Evolutionary conservation across 2,113 vertebrate species (phyloP).

Genomic region (Irena cyanogastra): DNA sequence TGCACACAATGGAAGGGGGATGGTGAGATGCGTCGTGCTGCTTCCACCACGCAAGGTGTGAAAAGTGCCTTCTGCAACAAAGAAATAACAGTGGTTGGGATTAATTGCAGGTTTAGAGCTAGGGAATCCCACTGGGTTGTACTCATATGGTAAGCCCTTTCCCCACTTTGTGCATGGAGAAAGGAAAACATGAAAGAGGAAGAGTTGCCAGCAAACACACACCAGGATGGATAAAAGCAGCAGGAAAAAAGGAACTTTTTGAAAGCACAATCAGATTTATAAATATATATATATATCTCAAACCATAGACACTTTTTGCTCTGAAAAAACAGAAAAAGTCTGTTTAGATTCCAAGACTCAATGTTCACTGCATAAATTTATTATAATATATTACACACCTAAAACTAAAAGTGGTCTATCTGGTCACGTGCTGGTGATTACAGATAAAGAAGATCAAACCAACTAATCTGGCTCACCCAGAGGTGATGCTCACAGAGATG

Average conservation of each 20-base stretch:
- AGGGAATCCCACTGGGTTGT: neutral
- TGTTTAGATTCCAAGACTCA: neutral
- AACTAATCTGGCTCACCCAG: neutral
- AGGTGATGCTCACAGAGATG: neutral
- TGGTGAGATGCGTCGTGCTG: neutral
- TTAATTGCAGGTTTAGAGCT: neutral
- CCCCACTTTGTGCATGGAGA: neutral
- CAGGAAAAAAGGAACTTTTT: neutral
- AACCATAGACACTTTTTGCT: neutral
- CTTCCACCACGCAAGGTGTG: neutral
- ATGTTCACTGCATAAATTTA: neutral
- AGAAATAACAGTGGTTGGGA: neutral
- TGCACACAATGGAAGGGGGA: neutral
- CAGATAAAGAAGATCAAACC: neutral
- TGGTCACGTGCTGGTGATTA: neutral
- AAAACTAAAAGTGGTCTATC: neutral
- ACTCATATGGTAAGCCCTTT: neutral
- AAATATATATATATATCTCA: neutral
- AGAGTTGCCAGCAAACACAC: neutral
- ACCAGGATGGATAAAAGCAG: neutral
- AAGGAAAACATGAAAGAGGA: neutral
- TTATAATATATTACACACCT: neutral
- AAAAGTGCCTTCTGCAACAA: neutral
- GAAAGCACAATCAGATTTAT: neutral
- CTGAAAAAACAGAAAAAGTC: neutral